Evolutionary conservation across 2,888 invertebrate genomes (phyloP).

Genomic region (Zele albiditarsus): DNA sequence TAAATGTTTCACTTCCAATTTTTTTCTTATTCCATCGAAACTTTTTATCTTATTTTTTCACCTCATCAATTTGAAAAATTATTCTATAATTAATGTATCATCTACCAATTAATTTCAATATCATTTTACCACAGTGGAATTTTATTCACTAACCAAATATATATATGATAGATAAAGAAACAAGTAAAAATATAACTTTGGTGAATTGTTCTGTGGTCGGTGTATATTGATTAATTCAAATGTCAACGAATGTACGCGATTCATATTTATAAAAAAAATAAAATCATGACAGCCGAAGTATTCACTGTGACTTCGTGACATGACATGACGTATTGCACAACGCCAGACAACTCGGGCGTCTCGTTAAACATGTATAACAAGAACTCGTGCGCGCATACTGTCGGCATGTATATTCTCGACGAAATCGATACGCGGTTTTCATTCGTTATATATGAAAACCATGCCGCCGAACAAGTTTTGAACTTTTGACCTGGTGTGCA

Average conservation of each 20-base stretch:
- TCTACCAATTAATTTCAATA: too few relatives aligned
- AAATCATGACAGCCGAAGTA: conserved; percentile 6
- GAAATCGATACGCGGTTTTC: conserved; percentile 29
- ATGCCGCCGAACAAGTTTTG: conserved; percentile 34
- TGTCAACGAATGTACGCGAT: not conserved
- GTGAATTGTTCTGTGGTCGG: not conserved
- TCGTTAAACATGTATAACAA: conserved; percentile 40
- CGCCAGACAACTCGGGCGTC: conserved; percentile 35
- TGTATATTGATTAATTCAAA: not conserved
- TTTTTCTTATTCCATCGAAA: not conserved
- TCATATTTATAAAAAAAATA: not conserved
- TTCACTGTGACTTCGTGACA: conserved; percentile 21
- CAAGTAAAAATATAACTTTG: not conserved
- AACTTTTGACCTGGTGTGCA: conserved; percentile 38
- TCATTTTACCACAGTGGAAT: too few relatives aligned
- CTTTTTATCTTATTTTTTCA: not conserved
- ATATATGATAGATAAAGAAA: too few relatives aligned
- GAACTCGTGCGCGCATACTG: conserved; percentile 8
- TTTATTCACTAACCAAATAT: too few relatives aligned
- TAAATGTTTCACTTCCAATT: not conserved
- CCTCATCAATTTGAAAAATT: too few relatives aligned
- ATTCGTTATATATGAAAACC: conserved; percentile 15
- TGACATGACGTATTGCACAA: conserved; percentile 25
- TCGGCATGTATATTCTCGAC: conserved; percentile 18
- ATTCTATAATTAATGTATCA: too few relatives aligned